Evolutionary conservation across 1,140 invertebrate genomes (phyloP).

Genomic region (Aricia agestis): DNA sequence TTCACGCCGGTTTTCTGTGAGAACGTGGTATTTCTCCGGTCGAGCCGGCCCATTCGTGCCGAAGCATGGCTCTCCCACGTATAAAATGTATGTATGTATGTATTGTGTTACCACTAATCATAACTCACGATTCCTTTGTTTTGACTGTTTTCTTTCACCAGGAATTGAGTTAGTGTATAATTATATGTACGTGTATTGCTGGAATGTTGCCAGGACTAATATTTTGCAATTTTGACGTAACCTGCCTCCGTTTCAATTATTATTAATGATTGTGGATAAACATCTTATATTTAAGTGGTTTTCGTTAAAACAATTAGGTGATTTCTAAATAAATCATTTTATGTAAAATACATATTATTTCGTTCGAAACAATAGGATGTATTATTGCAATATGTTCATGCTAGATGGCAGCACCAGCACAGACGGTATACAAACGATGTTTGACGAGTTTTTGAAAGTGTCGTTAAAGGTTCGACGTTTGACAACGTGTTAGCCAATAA

Average conservation of each 20-base stretch:
- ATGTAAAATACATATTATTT: no score
- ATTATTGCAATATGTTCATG: no score
- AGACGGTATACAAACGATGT: no score
- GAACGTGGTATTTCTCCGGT: no score
- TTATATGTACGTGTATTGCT: slow-evolving; percentile 1
- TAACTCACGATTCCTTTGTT: neutral
- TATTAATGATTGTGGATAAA: neutral
- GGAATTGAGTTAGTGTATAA: slow-evolving; percentile 11
- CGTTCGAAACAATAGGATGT: no score
- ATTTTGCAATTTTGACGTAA: slow-evolving; percentile 4
- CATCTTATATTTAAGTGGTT: neutral
- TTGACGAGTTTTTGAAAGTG: no score
- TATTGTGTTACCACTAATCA: neutral
- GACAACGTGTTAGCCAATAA: no score
- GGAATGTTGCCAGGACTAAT: neutral
- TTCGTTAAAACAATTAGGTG: neutral
- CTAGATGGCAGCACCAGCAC: no score
- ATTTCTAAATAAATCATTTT: neutral
- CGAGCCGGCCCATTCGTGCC: no score
- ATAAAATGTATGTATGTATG: neutral
- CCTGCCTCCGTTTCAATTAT: neutral
- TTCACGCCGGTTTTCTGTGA: no score
- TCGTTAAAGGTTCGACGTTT: no score
- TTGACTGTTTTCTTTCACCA: slow-evolving; percentile 12
- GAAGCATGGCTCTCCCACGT: no score